These are phyloP conservation scores for Zosterops hypoxanthus DNA, from an alignment of 2,113 vertebrate genomes.

Conservation along the genomic window DNA sequence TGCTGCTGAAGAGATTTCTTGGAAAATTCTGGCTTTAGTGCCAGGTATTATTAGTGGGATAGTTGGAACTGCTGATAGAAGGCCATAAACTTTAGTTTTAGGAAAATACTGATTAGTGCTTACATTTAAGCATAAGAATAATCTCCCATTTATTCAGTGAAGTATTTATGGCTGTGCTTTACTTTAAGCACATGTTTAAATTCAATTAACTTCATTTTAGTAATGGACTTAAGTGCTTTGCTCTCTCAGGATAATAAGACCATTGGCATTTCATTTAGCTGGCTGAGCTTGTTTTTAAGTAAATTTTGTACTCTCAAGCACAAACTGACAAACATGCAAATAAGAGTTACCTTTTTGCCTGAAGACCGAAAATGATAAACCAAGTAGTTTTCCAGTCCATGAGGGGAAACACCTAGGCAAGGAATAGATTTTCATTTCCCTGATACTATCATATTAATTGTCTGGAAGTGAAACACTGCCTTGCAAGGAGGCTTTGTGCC, in stretches of 20 bases:
- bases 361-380: slow-evolving; percentile 59
- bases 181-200: slow-evolving; percentile 8
- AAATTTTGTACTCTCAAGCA: slow-evolving; percentile 24
- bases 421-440: slow-evolving; percentile 45
- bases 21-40: not conserved
- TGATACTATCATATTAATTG: slow-evolving; percentile 61
- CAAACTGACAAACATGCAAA: slow-evolving; percentile 62
- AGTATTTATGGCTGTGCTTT: slow-evolving; percentile 18
- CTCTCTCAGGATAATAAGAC: slow-evolving; percentile 19
- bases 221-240: slow-evolving; percentile 43
- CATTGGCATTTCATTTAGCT: slow-evolving; percentile 49
- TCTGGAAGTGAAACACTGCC: slow-evolving; percentile 37
- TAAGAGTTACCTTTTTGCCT: slow-evolving; percentile 46
- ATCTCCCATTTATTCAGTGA: not conserved
- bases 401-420: slow-evolving; percentile 56
- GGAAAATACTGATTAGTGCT: not conserved
- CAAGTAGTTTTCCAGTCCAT: not conserved
- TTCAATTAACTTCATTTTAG: slow-evolving; percentile 59
- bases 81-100: not conserved
- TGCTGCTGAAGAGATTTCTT: not conserved
- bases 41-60: not conserved
- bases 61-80: not conserved
- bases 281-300: slow-evolving; percentile 65
- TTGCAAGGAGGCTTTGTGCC: not conserved
- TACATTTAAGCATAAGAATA: not conserved